A percentile compares a stretch with the other conserved stretches of the same genome.
Evolutionary conservation across 2,113 vertebrate species (phyloP).

Genomic region (Gobio gobio): DNA sequence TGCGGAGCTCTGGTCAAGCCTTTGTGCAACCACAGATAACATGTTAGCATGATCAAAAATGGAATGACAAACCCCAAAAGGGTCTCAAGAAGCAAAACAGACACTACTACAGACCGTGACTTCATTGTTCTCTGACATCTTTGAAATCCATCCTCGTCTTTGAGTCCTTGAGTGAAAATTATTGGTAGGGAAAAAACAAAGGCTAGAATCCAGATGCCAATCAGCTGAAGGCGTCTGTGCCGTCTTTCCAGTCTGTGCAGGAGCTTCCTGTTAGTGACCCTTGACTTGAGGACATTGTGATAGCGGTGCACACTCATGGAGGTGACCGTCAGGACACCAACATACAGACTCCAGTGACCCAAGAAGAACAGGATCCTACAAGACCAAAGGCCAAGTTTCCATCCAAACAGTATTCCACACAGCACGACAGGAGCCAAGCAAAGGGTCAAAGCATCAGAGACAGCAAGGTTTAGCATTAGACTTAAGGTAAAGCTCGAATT

Average conservation of each 20-base stretch:
- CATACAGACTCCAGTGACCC: conserved; percentile 73
- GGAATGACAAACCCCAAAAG: conserved; percentile 72
- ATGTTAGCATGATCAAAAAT: conserved; percentile 66
- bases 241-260: conserved; percentile 45
- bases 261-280: conserved; percentile 60
- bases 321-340: conserved; percentile 72
- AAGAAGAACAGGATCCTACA: conserved; percentile 70
- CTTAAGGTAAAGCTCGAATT: conserved; percentile 63
- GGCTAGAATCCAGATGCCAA: conserved; percentile 54
- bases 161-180: conserved; percentile 62
- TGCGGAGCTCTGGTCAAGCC: conserved; percentile 54
- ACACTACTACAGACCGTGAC: conserved; percentile 49
- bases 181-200: conserved; percentile 57
- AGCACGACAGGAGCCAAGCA: conserved; percentile 72
- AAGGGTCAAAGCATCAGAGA: conserved; percentile 72
- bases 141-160: accelerated
- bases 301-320: conserved; percentile 72
- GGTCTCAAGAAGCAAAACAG: conserved; percentile 68
- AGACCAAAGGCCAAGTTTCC: conserved; percentile 62
- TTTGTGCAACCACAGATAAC: conserved; percentile 66
- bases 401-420: conserved; percentile 66
- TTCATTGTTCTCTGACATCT: conserved; percentile 60
- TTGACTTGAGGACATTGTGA: conserved; percentile 62
- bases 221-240: conserved; percentile 51
- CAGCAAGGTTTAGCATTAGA: conserved; percentile 74